Evolutionary conservation across 2,797 vertebrate species (phyloP).

Genomic region (Manis crassicaudata): DNA sequence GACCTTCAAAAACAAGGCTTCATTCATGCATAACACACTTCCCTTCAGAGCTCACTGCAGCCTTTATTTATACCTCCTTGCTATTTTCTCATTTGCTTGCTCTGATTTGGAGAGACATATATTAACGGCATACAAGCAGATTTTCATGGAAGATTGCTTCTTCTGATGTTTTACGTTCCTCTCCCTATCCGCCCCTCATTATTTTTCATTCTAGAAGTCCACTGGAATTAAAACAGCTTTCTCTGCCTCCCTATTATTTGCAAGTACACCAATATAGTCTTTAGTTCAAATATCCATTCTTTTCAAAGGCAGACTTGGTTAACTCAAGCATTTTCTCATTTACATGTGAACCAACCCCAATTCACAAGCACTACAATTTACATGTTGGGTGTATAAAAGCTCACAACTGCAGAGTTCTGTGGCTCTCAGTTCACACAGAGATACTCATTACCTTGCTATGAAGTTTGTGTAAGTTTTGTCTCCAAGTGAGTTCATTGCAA

Average conservation of each 20-base stretch:
- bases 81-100: slow-evolving; percentile 63
- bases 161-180: slow-evolving; percentile 57
- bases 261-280: slow-evolving; percentile 44
- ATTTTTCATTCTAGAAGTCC: slow-evolving; percentile 58
- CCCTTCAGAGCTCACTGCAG: neutral
- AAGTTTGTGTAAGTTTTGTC: neutral
- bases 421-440: slow-evolving; percentile 29
- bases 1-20: slow-evolving; percentile 65
- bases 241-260: slow-evolving; percentile 47
- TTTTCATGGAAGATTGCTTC: slow-evolving; percentile 73
- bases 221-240: slow-evolving; percentile 51
- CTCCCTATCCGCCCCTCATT: slow-evolving; percentile 44
- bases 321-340: slow-evolving; percentile 69
- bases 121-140: slow-evolving; percentile 37
- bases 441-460: neutral
- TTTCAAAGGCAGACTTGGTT: slow-evolving; percentile 62
- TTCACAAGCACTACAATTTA: slow-evolving; percentile 66
- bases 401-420: neutral
- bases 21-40: neutral
- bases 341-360: slow-evolving; percentile 70
- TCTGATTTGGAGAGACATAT: slow-evolving; percentile 59
- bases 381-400: slow-evolving; percentile 61
- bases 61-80: slow-evolving; percentile 31
- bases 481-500: neutral
- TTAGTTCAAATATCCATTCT: slow-evolving; percentile 62